Evolutionary conservation across 2,113 vertebrate genomes (phyloP).

Genomic region (Pachycephala philippinensis): DNA sequence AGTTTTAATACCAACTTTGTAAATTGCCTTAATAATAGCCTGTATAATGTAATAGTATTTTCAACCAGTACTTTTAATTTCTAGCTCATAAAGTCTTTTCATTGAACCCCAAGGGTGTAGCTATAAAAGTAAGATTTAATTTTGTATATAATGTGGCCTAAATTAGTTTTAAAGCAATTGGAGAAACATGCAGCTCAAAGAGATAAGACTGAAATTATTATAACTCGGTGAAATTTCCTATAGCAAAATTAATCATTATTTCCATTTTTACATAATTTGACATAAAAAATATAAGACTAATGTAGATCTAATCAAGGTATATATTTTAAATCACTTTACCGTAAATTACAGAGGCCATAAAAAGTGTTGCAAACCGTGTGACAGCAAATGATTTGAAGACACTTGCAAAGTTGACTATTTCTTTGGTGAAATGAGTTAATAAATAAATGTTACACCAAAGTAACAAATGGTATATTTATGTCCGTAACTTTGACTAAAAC

Average conservation of each 20-base stretch:
- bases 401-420: background rate
- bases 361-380: background rate
- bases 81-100: constrained; percentile 84
- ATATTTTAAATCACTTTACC: constrained; percentile 47
- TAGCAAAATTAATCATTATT: constrained; percentile 79
- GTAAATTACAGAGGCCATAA: constrained; percentile 40
- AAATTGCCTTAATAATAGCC: constrained; percentile 85
- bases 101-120: constrained; percentile 84
- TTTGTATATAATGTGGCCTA: constrained; percentile 83
- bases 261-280: constrained; percentile 70
- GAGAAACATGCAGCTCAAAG: constrained; percentile 72
- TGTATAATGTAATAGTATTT: constrained; percentile 83
- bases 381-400: constrained; percentile 15
- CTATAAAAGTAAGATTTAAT: constrained; percentile 86
- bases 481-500: background rate
- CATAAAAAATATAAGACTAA: constrained; percentile 58
- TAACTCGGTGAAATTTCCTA: constrained; percentile 73
- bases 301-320: constrained; percentile 55
- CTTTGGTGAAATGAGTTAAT: background rate
- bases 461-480: background rate
- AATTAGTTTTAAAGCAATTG: constrained; percentile 83
- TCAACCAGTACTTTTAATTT: constrained; percentile 85
- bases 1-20: constrained; percentile 82
- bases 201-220: constrained; percentile 78
- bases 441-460: background rate